Evolutionary conservation across 2,888 invertebrate genomes (phyloP).

Genomic region (Flabesymbios commensalis): DNA sequence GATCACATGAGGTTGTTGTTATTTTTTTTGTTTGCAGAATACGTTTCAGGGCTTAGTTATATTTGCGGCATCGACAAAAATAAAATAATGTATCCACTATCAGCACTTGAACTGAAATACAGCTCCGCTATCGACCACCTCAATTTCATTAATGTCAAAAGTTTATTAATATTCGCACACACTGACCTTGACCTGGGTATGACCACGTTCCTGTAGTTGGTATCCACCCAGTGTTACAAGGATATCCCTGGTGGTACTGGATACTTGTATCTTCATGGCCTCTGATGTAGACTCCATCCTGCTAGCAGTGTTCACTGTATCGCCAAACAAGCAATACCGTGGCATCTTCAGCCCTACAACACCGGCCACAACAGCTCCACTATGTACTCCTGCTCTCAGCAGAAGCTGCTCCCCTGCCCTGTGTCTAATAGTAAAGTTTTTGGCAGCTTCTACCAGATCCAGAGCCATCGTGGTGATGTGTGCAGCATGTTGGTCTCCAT

Average conservation of each 20-base stretch:
- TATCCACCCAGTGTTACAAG: constrained; percentile 19
- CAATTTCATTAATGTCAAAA: too few relatives aligned
- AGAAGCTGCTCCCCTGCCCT: constrained; percentile 14
- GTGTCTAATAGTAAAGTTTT: constrained; percentile 23
- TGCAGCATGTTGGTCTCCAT: constrained; percentile 24
- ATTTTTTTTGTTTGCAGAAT: too few relatives aligned
- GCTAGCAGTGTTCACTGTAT: constrained; percentile 31
- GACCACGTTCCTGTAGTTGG: constrained; percentile 8
- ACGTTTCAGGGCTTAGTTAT: too few relatives aligned
- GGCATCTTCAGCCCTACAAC: constrained; percentile 34
- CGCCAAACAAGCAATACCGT: constrained; percentile 32
- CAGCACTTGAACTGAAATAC: too few relatives aligned
- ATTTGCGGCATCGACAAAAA: too few relatives aligned
- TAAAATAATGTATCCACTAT: too few relatives aligned
- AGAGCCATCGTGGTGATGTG: constrained; percentile 28
- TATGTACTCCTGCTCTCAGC: constrained; percentile 26
- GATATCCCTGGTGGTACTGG: constrained; percentile 15
- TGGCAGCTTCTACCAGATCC: constrained; percentile 17
- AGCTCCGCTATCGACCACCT: too few relatives aligned
- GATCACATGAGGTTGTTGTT: too few relatives aligned
- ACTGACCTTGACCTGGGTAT: constrained; percentile 25
- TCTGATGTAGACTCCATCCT: constrained; percentile 29
- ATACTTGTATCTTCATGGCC: constrained; percentile 29
- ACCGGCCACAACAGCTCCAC: constrained; percentile 26
- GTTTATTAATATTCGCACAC: too few relatives aligned